These are phyloP conservation scores for Rhineura floridana DNA, from an alignment of 2,113 vertebrate genomes.

Conservation along the genomic window DNA sequence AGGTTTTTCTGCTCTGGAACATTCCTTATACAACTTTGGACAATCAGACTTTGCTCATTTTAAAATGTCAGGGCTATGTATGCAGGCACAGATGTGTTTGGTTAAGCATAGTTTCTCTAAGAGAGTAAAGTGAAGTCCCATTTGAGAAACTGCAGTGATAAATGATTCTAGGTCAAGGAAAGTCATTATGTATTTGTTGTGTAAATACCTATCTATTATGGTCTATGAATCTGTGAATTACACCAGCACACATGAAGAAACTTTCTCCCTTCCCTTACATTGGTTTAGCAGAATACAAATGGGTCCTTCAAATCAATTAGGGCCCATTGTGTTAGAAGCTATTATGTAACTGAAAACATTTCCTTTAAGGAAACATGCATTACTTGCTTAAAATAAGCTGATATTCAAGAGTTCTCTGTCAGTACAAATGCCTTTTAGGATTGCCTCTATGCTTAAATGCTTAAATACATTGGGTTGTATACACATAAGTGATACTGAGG, in stretches of 20 bases:
- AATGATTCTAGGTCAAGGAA: conserved; percentile 62
- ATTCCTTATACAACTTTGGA: neutral
- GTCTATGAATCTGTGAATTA: conserved; percentile 58
- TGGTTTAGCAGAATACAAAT: conserved; percentile 67
- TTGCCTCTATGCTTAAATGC: conserved; percentile 41
- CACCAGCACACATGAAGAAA: conserved; percentile 56
- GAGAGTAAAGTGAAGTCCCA: conserved; percentile 55
- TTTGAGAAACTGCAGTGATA: conserved; percentile 63
- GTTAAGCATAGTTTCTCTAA: conserved; percentile 8
- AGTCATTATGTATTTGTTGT: conserved; percentile 59
- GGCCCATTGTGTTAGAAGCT: conserved; percentile 62
- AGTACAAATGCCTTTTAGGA: neutral
- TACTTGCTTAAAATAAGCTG: conserved; percentile 70
- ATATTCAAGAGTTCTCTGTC: conserved; percentile 45
- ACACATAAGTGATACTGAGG: no score
- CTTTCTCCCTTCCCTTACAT: conserved; percentile 30
- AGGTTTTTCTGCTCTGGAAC: neutral
- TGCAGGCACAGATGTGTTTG: neutral
- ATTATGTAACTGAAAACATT: conserved; percentile 63
- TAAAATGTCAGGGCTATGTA: neutral
- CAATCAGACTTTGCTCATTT: neutral
- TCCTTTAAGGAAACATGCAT: conserved; percentile 52
- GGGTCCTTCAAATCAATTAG: conserved; percentile 75
- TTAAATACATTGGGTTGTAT: conserved; percentile 47
- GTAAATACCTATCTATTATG: conserved; percentile 66